Evolutionary conservation across 2,888 invertebrate genomes (phyloP).

Genomic region (Diarsia dahlii): DNA sequence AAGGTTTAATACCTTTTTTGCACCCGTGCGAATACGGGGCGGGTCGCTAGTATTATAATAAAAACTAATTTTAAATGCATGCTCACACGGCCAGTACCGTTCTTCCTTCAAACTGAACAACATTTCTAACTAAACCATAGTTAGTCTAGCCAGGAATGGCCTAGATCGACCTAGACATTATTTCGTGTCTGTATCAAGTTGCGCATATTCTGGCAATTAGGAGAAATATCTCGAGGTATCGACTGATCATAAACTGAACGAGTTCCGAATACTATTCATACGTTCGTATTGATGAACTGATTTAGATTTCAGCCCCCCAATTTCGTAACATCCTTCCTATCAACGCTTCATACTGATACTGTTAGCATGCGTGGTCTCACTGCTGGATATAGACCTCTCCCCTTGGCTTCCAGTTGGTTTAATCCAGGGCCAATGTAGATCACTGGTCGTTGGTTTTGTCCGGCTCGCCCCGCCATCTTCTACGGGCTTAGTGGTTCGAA

Average conservation of each 20-base stretch:
- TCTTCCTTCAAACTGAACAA: neutral
- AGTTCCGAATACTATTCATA: slow-evolving; percentile 5
- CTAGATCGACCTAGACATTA: neutral
- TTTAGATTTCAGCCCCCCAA: neutral
- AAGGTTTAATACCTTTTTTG: no score
- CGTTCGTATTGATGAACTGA: neutral
- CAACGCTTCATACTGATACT: neutral
- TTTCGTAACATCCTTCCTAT: neutral
- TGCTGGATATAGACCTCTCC: neutral
- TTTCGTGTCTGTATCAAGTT: neutral
- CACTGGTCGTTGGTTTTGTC: neutral
- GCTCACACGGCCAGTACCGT: neutral
- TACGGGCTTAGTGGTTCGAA: neutral
- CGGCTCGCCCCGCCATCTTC: neutral
- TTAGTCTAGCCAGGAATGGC: no score
- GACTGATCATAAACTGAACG: neutral
- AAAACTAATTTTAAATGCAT: neutral
- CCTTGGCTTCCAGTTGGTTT: neutral
- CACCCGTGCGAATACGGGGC: no score
- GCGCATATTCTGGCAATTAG: slow-evolving; percentile 44
- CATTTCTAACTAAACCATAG: neutral
- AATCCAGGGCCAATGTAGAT: no score
- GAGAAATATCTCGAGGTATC: slow-evolving; percentile 5
- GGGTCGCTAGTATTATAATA: neutral
- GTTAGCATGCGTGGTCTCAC: neutral